Evolutionary conservation across 2,797 vertebrate species (phyloP).

Genomic region (Danio kyathit): DNA sequence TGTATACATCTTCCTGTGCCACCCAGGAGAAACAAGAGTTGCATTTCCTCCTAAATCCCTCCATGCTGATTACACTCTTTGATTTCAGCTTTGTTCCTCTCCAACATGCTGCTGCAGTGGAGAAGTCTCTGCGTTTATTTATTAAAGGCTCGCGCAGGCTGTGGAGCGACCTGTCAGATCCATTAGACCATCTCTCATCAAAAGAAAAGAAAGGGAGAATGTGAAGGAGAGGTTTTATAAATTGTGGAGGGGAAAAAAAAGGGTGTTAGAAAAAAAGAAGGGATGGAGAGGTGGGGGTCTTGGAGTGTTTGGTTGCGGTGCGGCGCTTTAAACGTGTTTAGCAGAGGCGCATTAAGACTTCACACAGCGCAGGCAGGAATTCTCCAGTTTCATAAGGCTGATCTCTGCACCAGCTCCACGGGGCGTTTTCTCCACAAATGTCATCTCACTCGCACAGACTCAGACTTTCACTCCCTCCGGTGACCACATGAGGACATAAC

Average conservation of each 20-base stretch:
- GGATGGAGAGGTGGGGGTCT: not conserved
- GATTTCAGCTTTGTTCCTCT: conserved; percentile 56
- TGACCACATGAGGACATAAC: not conserved
- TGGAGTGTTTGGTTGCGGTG: conserved; percentile 7
- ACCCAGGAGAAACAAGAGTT: conserved; percentile 49
- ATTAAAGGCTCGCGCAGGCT: conserved; percentile 49
- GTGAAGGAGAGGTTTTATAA: conserved; percentile 28
- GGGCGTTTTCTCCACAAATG: conserved; percentile 28
- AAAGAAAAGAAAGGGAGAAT: conserved; percentile 15
- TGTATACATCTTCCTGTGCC: conserved; percentile 44
- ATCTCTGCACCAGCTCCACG: conserved; percentile 13
- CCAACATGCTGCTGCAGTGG: conserved; percentile 22
- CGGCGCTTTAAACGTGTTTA: conserved; percentile 22
- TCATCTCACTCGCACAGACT: not conserved
- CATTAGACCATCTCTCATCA: conserved; percentile 48
- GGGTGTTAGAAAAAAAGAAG: conserved; percentile 1
- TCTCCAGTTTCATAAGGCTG: conserved; percentile 46
- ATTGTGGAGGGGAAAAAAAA: conserved; percentile 1
- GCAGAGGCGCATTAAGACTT: conserved; percentile 15
- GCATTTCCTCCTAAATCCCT: conserved; percentile 49
- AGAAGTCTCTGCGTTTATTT: conserved; percentile 48
- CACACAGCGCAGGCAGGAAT: conserved; percentile 27
- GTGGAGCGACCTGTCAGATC: conserved; percentile 40
- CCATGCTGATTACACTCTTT: conserved; percentile 52
- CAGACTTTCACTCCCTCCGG: conserved; percentile 5